Evolutionary conservation across 2,888 invertebrate species (phyloP).

Genomic region (Hylaea fasciaria): DNA sequence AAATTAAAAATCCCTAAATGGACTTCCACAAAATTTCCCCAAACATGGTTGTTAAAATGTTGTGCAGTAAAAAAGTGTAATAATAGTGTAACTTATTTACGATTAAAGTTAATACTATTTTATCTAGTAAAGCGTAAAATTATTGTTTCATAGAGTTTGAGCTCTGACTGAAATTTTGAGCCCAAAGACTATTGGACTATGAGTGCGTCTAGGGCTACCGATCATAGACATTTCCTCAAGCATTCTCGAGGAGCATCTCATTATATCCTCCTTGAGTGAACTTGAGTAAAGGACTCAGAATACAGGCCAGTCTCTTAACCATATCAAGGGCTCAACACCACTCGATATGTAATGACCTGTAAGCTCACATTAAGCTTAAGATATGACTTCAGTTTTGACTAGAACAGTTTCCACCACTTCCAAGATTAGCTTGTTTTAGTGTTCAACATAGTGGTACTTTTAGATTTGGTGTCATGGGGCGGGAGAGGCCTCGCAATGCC

Average conservation of each 20-base stretch:
- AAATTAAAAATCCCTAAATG: constrained; percentile 12
- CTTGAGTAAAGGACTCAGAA: constrained; percentile 1
- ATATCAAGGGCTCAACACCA: constrained; percentile 50
- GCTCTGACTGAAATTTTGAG: constrained; percentile 27
- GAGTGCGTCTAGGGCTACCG: constrained; percentile 26
- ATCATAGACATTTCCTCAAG: constrained; percentile 2
- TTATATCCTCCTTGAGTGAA: background rate
- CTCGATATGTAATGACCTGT: constrained; percentile 60
- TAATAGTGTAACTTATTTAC: constrained; percentile 52
- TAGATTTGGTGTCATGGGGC: constrained; percentile 65
- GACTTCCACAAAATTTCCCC: constrained; percentile 34
- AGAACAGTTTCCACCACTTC: constrained; percentile 57
- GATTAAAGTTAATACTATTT: constrained; percentile 51
- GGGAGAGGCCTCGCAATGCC: constrained; percentile 95
- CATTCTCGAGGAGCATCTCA: background rate
- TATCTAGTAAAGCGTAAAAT: constrained; percentile 80
- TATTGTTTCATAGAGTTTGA: constrained; percentile 69
- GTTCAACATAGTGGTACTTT: constrained; percentile 72
- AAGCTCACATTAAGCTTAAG: constrained; percentile 61
- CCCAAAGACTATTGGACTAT: constrained; percentile 26
- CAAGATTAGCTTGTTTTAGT: constrained; percentile 76
- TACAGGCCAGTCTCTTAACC: constrained; percentile 22
- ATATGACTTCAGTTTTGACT: constrained; percentile 79
- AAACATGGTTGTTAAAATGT: constrained; percentile 43
- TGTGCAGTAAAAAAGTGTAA: constrained; percentile 69